Percentiles rank a stretch among this genome's conserved stretches.
These are phyloP conservation scores for Prionchulus punctatus DNA, from an alignment of 2,888 invertebrate genomes.

Conservation along the genomic window DNA sequence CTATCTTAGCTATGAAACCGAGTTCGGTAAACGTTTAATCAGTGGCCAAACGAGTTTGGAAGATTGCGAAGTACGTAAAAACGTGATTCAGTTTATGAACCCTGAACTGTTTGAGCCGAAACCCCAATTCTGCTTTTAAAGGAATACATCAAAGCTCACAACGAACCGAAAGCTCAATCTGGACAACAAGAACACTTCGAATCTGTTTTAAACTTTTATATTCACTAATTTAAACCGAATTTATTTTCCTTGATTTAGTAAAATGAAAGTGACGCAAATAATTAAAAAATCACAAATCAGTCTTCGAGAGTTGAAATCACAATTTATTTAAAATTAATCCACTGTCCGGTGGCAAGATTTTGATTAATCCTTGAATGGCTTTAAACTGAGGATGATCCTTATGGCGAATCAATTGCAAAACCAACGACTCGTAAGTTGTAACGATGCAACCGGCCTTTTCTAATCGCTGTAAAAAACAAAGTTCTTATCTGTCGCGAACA, in stretches of 20 bases:
- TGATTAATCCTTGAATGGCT: conserved; percentile 32
- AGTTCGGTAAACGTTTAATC: conserved; percentile 45
- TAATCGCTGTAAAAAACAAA: conserved; percentile 29
- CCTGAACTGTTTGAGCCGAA: too few relatives aligned
- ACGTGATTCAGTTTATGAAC: too few relatives aligned
- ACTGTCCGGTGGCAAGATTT: conserved; percentile 28
- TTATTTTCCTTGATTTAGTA: too few relatives aligned
- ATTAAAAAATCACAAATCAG: too few relatives aligned
- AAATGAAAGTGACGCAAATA: too few relatives aligned
- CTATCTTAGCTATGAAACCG: conserved; percentile 44
- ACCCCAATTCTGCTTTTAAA: conserved; percentile 38
- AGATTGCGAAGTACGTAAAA: conserved; percentile 30
- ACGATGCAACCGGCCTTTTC: conserved; percentile 31
- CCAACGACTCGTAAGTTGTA: conserved; percentile 33
- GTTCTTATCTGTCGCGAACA: too few relatives aligned
- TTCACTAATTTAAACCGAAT: too few relatives aligned
- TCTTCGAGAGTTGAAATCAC: too few relatives aligned
- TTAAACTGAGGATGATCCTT: conserved; percentile 33
- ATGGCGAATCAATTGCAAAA: conserved; percentile 24
- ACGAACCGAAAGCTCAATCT: conserved; percentile 33
- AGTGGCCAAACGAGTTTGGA: conserved; percentile 42
- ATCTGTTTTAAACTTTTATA: conserved; percentile 34
- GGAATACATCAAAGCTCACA: conserved; percentile 32
- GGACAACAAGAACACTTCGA: conserved; percentile 40
- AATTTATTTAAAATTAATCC: not conserved